Evolutionary conservation across 2,797 vertebrate genomes (phyloP).

Genomic region (Anolis apletophallus): DNA sequence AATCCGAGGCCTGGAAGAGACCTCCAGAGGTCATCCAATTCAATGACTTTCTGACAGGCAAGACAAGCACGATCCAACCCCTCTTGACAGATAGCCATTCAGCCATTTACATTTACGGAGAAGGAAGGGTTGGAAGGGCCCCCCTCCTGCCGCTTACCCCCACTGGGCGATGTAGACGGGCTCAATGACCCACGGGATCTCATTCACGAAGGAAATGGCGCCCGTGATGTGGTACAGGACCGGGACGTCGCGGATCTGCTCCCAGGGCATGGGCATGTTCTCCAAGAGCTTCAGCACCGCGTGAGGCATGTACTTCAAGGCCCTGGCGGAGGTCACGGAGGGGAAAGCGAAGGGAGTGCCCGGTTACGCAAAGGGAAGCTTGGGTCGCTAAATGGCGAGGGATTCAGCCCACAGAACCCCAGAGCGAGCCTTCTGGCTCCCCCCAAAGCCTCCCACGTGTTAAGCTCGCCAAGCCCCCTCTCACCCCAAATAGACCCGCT

Average conservation of each 20-base stretch:
- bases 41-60: too few relatives aligned
- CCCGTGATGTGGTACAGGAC: constrained; percentile 99
- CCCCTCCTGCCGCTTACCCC: constrained; percentile 90
- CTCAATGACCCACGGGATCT: constrained; percentile 99
- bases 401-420: not conserved
- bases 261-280: constrained; percentile 99
- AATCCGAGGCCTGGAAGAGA: too few relatives aligned
- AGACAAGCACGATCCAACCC: too few relatives aligned
- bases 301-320: constrained; percentile 99
- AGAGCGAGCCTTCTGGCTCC: not conserved
- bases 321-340: constrained; percentile 72
- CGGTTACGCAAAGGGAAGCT: too few relatives aligned
- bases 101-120: too few relatives aligned
- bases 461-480: not conserved
- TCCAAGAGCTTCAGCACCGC: constrained; percentile 97
- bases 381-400: too few relatives aligned
- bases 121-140: not conserved
- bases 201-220: constrained; percentile 98
- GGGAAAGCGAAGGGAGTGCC: too few relatives aligned
- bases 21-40: too few relatives aligned
- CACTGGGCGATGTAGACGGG: constrained; percentile 98
- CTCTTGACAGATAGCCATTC: too few relatives aligned
- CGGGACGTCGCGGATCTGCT: constrained; percentile 96
- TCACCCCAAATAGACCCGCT: constrained; percentile 97
- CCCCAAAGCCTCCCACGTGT: rapidly evolving